Conservation (phyloP, 2,113 vertebrate genomes). For the Laticauda laticaudata region DNA sequence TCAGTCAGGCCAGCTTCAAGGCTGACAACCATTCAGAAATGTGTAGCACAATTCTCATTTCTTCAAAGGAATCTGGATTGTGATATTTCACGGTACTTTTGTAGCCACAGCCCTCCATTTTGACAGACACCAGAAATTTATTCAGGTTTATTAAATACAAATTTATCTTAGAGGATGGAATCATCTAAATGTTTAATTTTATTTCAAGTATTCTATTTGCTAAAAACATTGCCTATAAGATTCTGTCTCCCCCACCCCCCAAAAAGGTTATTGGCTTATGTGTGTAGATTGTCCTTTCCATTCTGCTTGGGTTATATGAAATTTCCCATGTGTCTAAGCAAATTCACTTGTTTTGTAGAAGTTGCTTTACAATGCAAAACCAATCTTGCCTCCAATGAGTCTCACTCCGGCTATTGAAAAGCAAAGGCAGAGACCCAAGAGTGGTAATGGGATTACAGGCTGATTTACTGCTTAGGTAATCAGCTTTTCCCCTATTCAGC, state of each 20-base stretch:
- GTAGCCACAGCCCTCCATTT: background rate
- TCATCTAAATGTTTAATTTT: background rate
- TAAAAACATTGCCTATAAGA: background rate
- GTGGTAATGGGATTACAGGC: conserved; percentile 1
- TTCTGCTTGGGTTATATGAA: background rate
- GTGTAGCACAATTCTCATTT: background rate
- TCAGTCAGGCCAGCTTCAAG: too few species aligned
- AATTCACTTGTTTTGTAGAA: background rate
- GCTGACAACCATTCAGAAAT: background rate
- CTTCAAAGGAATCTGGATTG: background rate
- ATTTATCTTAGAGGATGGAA: background rate
- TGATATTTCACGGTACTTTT: background rate
- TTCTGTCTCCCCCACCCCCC: background rate
- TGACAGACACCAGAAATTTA: background rate
- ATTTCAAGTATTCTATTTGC: background rate
- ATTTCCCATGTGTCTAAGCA: background rate
- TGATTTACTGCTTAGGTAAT: background rate
- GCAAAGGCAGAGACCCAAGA: background rate
- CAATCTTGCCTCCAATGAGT: background rate
- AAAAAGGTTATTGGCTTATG: background rate
- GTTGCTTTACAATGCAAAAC: background rate
- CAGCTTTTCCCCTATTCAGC: background rate
- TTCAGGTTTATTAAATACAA: background rate
- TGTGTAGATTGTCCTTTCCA: background rate
- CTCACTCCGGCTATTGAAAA: background rate